Conservation (phyloP, 2,797 vertebrate genomes). For the Fratercula arctica region DNA sequence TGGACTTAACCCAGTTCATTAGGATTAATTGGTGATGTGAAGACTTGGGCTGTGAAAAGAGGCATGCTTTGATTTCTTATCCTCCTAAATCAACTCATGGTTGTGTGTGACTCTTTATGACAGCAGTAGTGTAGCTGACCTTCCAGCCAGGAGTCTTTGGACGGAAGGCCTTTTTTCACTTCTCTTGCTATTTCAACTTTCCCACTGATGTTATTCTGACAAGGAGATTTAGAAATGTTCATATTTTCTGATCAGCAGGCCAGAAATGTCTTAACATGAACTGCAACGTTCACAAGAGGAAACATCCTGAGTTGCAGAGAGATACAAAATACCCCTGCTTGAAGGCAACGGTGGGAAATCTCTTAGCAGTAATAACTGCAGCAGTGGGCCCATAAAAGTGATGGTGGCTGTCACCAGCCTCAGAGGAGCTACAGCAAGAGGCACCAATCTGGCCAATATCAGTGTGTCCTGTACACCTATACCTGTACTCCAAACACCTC, state of each 20-base stretch:
- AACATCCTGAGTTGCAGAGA: neutral
- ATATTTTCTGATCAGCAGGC: neutral
- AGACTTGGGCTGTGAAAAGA: neutral
- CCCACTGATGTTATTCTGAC: neutral
- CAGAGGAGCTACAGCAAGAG: accelerated
- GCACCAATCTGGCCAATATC: neutral
- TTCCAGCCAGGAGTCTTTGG: neutral
- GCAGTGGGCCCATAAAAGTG: neutral
- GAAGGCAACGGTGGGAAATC: neutral
- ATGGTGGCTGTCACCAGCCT: neutral
- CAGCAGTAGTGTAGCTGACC: neutral
- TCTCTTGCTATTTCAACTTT: neutral
- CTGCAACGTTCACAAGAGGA: neutral
- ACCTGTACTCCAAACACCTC: neutral
- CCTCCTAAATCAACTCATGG: neutral
- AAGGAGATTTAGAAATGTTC: neutral
- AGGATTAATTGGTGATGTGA: neutral
- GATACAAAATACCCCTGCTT: neutral
- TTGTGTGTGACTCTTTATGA: neutral
- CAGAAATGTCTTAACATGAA: neutral
- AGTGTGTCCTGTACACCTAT: neutral
- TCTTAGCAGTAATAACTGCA: neutral
- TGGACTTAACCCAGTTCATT: neutral
- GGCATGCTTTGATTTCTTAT: neutral
- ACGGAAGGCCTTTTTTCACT: neutral